These are phyloP conservation scores for Notiomystis cincta DNA, from an alignment of 2,113 vertebrate species.

Conservation along the genomic window DNA sequence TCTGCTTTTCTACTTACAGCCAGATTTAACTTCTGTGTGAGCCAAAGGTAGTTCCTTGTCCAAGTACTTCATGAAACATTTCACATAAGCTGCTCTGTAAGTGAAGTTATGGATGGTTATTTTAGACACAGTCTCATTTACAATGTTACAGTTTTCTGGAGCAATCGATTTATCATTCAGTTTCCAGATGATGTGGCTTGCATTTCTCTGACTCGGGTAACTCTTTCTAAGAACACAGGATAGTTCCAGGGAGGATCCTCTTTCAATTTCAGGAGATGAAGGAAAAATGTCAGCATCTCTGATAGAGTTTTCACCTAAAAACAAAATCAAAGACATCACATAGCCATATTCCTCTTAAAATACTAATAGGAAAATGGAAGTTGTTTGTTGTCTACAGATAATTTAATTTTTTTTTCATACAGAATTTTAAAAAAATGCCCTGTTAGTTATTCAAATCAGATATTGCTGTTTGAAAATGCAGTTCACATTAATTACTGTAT, in stretches of 20 bases:
- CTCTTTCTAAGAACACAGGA: slow-evolving; percentile 34
- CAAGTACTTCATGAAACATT: slow-evolving; percentile 30
- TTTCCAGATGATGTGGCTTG: slow-evolving; percentile 64
- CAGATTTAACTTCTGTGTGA: slow-evolving; percentile 42
- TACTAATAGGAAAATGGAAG: fast-evolving
- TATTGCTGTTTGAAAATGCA: background rate
- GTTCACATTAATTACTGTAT: background rate
- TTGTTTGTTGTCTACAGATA: background rate
- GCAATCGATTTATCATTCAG: slow-evolving; percentile 30
- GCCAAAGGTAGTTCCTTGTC: background rate
- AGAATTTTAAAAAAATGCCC: background rate
- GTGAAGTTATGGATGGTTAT: slow-evolving; percentile 58
- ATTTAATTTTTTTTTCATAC: background rate
- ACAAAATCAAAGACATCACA: background rate
- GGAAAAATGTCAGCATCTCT: slow-evolving; percentile 34
- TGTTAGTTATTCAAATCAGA: background rate
- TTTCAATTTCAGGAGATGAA: slow-evolving; percentile 32
- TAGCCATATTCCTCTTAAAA: background rate
- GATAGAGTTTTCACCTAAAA: slow-evolving; percentile 9
- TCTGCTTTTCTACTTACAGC: slow-evolving; percentile 46
- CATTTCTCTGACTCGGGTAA: background rate
- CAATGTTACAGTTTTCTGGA: background rate
- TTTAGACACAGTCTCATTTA: slow-evolving; percentile 50
- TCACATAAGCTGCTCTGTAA: slow-evolving; percentile 15
- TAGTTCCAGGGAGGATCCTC: slow-evolving; percentile 21